Percentiles rank a stretch among this genome's conserved stretches.
These are phyloP conservation scores for Axea sp. DNA, from an alignment of 2,888 invertebrate species.

Conservation along the genomic window DNA sequence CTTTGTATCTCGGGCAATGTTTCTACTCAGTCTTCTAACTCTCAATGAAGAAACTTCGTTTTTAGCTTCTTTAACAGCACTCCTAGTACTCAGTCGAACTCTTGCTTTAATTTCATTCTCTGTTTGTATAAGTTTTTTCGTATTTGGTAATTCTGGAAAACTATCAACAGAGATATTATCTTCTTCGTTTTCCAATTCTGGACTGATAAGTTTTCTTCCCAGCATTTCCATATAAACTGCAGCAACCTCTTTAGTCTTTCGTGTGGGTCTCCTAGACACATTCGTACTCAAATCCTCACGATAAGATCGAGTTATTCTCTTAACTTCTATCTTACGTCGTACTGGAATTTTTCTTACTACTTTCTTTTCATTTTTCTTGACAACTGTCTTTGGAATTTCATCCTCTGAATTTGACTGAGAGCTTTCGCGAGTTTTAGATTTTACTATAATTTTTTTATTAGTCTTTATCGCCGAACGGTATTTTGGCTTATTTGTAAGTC, in stretches of 20 bases:
- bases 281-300: constrained; percentile 61
- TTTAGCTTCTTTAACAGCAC: constrained; percentile 27
- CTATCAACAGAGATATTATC: constrained; percentile 84
- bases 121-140: constrained; percentile 82
- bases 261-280: constrained; percentile 81
- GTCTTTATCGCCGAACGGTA: constrained; percentile 64
- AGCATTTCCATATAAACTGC: constrained; percentile 87
- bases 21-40: constrained; percentile 61
- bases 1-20: constrained; percentile 57
- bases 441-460: constrained; percentile 58
- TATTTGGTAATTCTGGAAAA: constrained; percentile 85
- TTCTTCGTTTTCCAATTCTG: constrained; percentile 82
- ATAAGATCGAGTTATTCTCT: constrained; percentile 75
- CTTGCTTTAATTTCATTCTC: constrained; percentile 82
- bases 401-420: constrained; percentile 63
- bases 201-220: constrained; percentile 84
- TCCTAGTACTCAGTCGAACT: constrained; percentile 76
- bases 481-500: constrained; percentile 63
- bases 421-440: constrained; percentile 56
- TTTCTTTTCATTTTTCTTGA: constrained; percentile 61
- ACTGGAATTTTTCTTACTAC: constrained; percentile 71
- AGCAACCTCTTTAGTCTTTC: constrained; percentile 88
- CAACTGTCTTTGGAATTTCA: constrained; percentile 15
- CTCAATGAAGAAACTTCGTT: constrained; percentile 64
- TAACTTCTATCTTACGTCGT: constrained; percentile 74